Percentiles rank a stretch among this genome's conserved stretches.
These are phyloP conservation scores for Phthorimaea operculella DNA, from an alignment of 1,140 invertebrate species.

Conservation along the genomic window DNA sequence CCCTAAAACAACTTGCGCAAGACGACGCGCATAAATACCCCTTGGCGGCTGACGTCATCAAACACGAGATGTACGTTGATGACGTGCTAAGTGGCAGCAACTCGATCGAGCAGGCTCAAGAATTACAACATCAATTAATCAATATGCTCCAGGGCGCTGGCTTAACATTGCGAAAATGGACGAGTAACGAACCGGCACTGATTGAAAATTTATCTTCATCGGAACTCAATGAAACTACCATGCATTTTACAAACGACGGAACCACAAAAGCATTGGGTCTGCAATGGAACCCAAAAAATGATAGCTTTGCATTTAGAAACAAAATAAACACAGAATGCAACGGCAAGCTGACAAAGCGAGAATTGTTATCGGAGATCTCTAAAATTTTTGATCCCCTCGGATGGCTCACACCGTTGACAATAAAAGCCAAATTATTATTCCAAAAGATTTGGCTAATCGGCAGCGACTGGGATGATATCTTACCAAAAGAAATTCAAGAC, in stretches of 20 bases:
- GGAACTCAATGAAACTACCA: conserved; percentile 6
- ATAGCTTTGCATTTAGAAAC: conserved; percentile 15
- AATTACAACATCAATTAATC: conserved; percentile 25
- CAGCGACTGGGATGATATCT: conserved; percentile 15
- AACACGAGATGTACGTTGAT: conserved; percentile 16
- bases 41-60: conserved; percentile 7
- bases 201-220: conserved; percentile 1
- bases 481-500: conserved; percentile 7
- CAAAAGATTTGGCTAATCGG: conserved; percentile 41
- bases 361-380: conserved; percentile 21
- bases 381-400: conserved; percentile 45
- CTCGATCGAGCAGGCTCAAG: conserved; percentile 14
- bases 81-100: conserved; percentile 14
- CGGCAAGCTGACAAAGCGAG: conserved; percentile 15
- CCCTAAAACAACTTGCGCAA: conserved; percentile 35
- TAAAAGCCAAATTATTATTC: conserved; percentile 48
- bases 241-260: conserved; percentile 13
- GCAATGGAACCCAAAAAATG: conserved; percentile 15
- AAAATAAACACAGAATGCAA: not conserved
- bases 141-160: conserved; percentile 15
- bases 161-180: conserved; percentile 30
- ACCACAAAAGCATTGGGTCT: conserved; percentile 17
- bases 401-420: conserved; percentile 36
- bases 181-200: conserved; percentile 12
- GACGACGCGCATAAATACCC: conserved; percentile 24